Conservation (phyloP, 2,113 vertebrate species). For the Ictidomys tridecemlineatus region DNA sequence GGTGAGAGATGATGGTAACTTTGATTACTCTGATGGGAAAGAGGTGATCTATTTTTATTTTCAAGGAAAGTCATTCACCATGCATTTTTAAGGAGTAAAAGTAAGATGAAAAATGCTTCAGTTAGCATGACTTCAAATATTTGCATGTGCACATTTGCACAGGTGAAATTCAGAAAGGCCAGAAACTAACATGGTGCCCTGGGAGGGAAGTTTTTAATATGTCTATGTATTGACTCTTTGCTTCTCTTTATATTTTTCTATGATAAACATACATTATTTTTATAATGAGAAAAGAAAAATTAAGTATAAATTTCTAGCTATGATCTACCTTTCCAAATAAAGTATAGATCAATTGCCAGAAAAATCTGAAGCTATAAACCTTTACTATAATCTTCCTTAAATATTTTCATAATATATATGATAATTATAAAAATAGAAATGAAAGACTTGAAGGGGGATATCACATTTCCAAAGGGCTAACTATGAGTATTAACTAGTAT, state of each 20-base stretch:
- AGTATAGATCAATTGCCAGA: neutral
- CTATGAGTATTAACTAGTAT: neutral
- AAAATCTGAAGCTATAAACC: neutral
- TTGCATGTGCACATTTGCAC: neutral
- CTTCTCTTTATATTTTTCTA: neutral
- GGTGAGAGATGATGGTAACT: neutral
- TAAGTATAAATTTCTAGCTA: neutral
- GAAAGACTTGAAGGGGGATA: neutral
- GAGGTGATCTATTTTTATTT: neutral
- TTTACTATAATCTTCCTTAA: neutral
- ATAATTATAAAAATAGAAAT: neutral
- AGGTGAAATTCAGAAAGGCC: conserved; percentile 4
- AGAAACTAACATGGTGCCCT: neutral
- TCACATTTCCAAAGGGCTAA: neutral
- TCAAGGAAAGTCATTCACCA: neutral
- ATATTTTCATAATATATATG: neutral
- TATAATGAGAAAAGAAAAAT: neutral
- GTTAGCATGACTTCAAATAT: neutral
- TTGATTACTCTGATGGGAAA: neutral
- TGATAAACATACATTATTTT: neutral
- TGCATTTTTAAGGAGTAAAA: neutral
- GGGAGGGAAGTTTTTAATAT: neutral
- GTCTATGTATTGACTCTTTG: neutral
- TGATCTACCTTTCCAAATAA: neutral
- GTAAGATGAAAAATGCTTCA: neutral